phyloP scores from a whole-genome alignment of 2,888 invertebrate genomes.

The Thera britannica region DNA sequence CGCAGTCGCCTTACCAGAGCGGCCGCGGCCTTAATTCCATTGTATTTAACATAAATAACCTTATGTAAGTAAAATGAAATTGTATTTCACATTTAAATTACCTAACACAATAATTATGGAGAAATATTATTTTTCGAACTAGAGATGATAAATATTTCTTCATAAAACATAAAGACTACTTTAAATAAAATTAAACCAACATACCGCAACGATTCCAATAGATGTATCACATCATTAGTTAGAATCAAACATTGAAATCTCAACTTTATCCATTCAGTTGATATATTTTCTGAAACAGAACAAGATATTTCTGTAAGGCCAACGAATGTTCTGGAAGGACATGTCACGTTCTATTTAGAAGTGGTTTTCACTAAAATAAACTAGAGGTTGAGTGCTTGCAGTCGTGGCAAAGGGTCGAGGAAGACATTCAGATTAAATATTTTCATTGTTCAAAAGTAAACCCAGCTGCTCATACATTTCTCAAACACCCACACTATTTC shows the following conservation, averaged over 20 bases:
- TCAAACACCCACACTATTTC: slow-evolving; percentile 47
- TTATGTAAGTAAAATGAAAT: slow-evolving; percentile 38
- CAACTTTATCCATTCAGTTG: slow-evolving; percentile 91
- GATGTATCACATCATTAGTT: slow-evolving; percentile 87
- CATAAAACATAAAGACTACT: slow-evolving; percentile 62
- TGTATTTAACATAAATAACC: slow-evolving; percentile 16
- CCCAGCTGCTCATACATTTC: slow-evolving; percentile 49
- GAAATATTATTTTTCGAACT: slow-evolving; percentile 61
- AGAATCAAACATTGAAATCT: slow-evolving; percentile 91
- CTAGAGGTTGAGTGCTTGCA: slow-evolving; percentile 18
- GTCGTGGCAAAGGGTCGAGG: slow-evolving; percentile 22
- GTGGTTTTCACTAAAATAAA: slow-evolving; percentile 20
- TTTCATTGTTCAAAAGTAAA: slow-evolving; percentile 34
- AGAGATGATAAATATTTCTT: slow-evolving; percentile 70
- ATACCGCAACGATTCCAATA: slow-evolving; percentile 88
- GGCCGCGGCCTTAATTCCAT: slow-evolving; percentile 23
- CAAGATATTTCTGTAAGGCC: slow-evolving; percentile 26
- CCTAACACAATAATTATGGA: slow-evolving; percentile 61
- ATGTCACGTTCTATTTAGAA: slow-evolving; percentile 34
- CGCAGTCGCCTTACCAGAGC: background rate
- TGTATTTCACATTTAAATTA: slow-evolving; percentile 42
- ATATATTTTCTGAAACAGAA: slow-evolving; percentile 86
- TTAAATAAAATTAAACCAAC: slow-evolving; percentile 55
- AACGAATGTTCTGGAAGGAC: slow-evolving; percentile 15
- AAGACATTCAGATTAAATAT: slow-evolving; percentile 43